phyloP scores from a whole-genome alignment of 2,113 vertebrate genomes.

The Scartelaos histophorus region DNA sequence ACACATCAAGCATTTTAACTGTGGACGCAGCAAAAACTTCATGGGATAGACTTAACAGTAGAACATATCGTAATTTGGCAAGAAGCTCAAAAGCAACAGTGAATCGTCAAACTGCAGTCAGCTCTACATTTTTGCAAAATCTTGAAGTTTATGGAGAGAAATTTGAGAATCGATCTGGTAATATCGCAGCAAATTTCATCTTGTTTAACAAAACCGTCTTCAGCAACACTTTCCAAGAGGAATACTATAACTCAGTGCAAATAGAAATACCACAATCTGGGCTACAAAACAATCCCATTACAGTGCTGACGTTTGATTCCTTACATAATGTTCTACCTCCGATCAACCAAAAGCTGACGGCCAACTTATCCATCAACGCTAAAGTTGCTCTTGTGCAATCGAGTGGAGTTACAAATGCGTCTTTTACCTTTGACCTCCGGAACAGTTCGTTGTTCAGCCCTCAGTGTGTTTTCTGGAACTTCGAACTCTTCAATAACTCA shows the following conservation, averaged over 20 bases:
- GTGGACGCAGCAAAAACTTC: neutral
- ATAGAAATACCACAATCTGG: conserved; percentile 33
- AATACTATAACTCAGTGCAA: conserved; percentile 42
- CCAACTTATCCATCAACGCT: conserved; percentile 63
- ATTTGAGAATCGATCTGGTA: conserved; percentile 11
- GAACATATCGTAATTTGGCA: neutral
- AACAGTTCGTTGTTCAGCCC: conserved; percentile 50
- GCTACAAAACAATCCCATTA: conserved; percentile 9
- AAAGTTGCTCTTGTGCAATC: conserved; percentile 74
- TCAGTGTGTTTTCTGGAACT: conserved; percentile 84
- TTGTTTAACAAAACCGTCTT: conserved; percentile 48
- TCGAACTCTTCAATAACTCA: conserved; percentile 31
- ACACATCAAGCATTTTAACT: conserved; percentile 41
- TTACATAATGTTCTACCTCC: conserved; percentile 68
- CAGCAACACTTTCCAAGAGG: conserved; percentile 17
- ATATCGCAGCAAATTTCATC: conserved; percentile 17
- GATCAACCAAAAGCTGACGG: conserved; percentile 1
- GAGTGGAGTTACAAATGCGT: conserved; percentile 48
- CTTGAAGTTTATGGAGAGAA: conserved; percentile 10
- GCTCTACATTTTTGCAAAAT: conserved; percentile 28
- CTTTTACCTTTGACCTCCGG: conserved; percentile 73
- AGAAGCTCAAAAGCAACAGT: neutral
- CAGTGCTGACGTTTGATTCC: conserved; percentile 52
- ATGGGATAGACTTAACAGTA: conserved; percentile 31
- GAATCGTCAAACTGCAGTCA: rapidly evolving